Conservation (phyloP, 2,113 vertebrate genomes). For the Marcusenius ussheri region DNA sequence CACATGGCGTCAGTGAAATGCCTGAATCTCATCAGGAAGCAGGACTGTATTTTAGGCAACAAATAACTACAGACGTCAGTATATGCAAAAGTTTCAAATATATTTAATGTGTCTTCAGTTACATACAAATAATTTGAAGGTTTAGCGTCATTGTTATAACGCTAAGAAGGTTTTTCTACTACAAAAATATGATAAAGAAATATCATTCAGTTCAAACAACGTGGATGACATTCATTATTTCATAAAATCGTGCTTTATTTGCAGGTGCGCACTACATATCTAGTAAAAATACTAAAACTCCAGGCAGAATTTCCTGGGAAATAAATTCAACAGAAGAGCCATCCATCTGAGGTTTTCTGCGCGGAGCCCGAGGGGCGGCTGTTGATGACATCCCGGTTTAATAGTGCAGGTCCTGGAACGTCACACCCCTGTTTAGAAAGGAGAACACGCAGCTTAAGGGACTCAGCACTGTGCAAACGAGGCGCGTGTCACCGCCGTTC, state of each 20-base stretch:
- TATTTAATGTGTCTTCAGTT: not conserved
- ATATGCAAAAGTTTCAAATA: not conserved
- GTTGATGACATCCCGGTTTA: not conserved
- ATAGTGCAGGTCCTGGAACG: not conserved
- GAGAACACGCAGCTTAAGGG: not conserved
- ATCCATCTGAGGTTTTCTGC: not conserved
- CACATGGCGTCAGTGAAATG: not conserved
- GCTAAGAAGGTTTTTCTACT: not conserved
- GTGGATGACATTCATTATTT: not conserved
- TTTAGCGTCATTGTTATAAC: not conserved
- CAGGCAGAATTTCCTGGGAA: not conserved
- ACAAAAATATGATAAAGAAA: not conserved
- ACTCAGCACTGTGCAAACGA: not conserved
- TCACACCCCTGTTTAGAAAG: conserved; percentile 8
- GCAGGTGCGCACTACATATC: not conserved
- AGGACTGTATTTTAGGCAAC: not conserved
- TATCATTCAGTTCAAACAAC: not conserved
- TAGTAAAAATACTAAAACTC: not conserved
- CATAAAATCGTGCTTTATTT: not conserved
- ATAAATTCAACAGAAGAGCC: not conserved
- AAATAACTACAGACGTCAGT: not conserved
- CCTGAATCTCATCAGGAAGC: not conserved
- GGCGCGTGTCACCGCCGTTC: not conserved
- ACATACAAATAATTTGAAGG: not conserved
- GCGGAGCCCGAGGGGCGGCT: not conserved